These are phyloP conservation scores for Eudemis profundana DNA, from an alignment of 2,888 invertebrate genomes.

Conservation along the genomic window DNA sequence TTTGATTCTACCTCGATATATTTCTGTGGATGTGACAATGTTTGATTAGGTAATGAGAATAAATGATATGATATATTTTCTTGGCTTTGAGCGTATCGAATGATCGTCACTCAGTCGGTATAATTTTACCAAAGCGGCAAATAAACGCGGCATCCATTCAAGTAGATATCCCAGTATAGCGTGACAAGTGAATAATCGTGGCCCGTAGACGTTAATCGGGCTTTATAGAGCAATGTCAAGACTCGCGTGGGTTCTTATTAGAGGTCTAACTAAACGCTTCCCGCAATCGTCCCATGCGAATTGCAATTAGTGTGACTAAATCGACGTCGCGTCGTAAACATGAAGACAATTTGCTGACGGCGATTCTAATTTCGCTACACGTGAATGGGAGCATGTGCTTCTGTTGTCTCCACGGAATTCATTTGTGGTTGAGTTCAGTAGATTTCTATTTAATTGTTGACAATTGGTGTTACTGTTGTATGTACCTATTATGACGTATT, in stretches of 20 bases:
- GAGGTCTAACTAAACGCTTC: slow-evolving; percentile 55
- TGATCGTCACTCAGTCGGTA: neutral
- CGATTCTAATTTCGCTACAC: slow-evolving; percentile 25
- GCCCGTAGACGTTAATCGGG: slow-evolving; percentile 30
- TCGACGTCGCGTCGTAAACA: slow-evolving; percentile 62
- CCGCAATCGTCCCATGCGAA: slow-evolving; percentile 60
- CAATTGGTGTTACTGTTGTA: too few relatives aligned
- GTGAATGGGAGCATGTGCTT: slow-evolving; percentile 54
- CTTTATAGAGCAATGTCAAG: slow-evolving; percentile 57
- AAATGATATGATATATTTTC: too few relatives aligned
- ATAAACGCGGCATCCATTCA: slow-evolving; percentile 18
- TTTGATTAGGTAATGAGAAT: too few relatives aligned
- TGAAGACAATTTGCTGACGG: slow-evolving; percentile 50
- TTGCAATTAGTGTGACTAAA: slow-evolving; percentile 62
- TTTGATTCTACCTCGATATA: too few relatives aligned
- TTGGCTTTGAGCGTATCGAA: neutral
- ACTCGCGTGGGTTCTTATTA: slow-evolving; percentile 66
- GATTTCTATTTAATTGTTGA: too few relatives aligned
- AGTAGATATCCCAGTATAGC: slow-evolving; percentile 17
- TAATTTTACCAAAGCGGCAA: slow-evolving; percentile 2
- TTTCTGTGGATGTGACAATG: too few relatives aligned
- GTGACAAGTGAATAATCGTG: slow-evolving; percentile 40
- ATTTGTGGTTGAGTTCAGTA: slow-evolving; percentile 3
- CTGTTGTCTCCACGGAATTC: slow-evolving; percentile 45
- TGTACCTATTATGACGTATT: too few relatives aligned